Evolutionary conservation across 2,888 invertebrate genomes (phyloP), one percentile per base, ranked within the genome.

Genomic region (Fragum sueziense): DNA sequence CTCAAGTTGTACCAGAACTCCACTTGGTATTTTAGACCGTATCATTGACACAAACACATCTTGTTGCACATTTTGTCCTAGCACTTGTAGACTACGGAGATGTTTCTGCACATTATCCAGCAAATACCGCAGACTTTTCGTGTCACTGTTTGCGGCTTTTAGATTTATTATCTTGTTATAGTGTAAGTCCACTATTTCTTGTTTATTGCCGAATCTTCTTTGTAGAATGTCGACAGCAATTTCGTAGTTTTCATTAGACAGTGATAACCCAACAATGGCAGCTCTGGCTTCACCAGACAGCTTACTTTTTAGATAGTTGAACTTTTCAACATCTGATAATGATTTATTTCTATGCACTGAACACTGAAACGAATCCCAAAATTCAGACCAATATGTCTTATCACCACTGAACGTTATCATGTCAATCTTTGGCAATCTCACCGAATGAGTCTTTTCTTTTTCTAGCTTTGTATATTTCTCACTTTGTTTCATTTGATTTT

Each of bases 101-200:
- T 79, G 74, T 31, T 70, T 74, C 22, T 78, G 67, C 29, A 54
- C 33, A 33, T 29, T 62, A 65, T 76, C 76, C 25, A 76, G 22
- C 25, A 62, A 47, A 14, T 33, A 29, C 25, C 76, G 41, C 9
- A 76, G 25, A 52, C 70, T 51, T 25, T 33, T 33, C n/a, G 29
- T 52, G 14, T 34, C 57, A n/a, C 31, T 34, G 4, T n/a, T 51
- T 29, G 68, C 33, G 7, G 72, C 22, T 51, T 41, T 31, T 17
- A 79, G 17, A 67, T 72, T 78, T 0, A 81, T 74, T 52, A 81
- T 17, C 27, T 75, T 67, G 9, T 71, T 51, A 33, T 81, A 81
- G 47, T 78, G 78, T 4, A 78, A 17, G 25, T 81, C 75, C 27
- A 78, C 37, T 17, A 78, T 78, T 57, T 81, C 74, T 57, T 80